phyloP scores from a whole-genome alignment of 2,888 invertebrate species.

The Macropis europaea region DNA sequence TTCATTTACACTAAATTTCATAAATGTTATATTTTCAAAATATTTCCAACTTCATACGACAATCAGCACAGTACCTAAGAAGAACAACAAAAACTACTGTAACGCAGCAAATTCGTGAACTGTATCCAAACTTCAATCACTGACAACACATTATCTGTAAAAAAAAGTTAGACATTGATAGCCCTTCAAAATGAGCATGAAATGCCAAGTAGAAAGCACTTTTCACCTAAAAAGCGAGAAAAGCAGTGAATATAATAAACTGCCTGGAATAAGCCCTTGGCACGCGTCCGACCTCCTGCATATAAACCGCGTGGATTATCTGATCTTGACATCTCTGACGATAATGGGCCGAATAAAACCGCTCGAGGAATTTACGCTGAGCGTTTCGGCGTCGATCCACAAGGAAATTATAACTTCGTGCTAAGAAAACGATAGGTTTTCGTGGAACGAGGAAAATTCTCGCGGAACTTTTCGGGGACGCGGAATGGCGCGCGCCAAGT shows the following conservation, averaged over 20 bases:
- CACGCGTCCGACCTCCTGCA: constrained; percentile 15
- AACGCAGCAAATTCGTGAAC: too few relatives aligned
- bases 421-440: neutral
- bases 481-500: constrained; percentile 55
- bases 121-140: too few relatives aligned
- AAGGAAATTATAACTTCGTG: constrained; percentile 28
- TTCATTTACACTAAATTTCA: too few relatives aligned
- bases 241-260: constrained; percentile 5
- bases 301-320: constrained; percentile 15
- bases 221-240: neutral
- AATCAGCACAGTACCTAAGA: too few relatives aligned
- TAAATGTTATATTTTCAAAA: too few relatives aligned
- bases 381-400: neutral
- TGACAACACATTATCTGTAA: too few relatives aligned
- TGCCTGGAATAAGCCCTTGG: constrained; percentile 21
- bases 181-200: too few relatives aligned
- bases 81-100: too few relatives aligned
- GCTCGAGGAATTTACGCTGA: constrained; percentile 7
- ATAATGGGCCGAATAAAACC: constrained; percentile 25
- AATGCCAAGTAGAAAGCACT: constrained; percentile 5
- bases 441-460: neutral
- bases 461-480: constrained; percentile 29
- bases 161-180: too few relatives aligned
- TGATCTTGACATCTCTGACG: constrained; percentile 17
- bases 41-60: too few relatives aligned